Conservation (phyloP, 2,888 invertebrate species). For the Gryllus longicercus region DNA sequence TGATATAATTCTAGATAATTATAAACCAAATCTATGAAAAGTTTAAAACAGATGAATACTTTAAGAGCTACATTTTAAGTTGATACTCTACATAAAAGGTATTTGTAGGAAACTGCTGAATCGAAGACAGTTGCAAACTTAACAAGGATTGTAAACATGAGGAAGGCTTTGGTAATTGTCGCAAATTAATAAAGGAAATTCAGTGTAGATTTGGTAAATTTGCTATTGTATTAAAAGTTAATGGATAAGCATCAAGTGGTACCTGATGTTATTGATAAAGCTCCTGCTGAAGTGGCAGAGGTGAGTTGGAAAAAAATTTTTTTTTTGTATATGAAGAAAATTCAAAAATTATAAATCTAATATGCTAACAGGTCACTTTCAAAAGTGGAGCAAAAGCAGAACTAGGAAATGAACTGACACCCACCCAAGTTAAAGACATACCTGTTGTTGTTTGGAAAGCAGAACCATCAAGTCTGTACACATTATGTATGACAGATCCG, state of each 20-base stretch:
- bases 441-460: constrained; percentile 68
- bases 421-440: constrained; percentile 69
- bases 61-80: too few species aligned
- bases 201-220: neutral
- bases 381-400: constrained; percentile 54
- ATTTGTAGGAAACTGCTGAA: neutral
- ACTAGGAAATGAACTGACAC: constrained; percentile 70
- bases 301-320: too few species aligned
- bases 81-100: neutral
- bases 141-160: neutral
- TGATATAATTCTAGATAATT: too few species aligned
- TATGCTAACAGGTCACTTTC: constrained; percentile 49
- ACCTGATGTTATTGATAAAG: constrained; percentile 68
- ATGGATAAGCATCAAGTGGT: constrained; percentile 63
- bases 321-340: too few species aligned
- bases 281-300: constrained; percentile 48
- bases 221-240: constrained; percentile 41
- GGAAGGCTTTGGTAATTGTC: neutral
- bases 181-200: neutral
- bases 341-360: neutral
- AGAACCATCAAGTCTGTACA: constrained; percentile 59
- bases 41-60: too few species aligned
- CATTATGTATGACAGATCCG: constrained; percentile 67
- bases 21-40: too few species aligned
- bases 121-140: neutral